These are phyloP conservation scores for Pogoniulus pusillus DNA, from an alignment of 2,797 vertebrate species.

Conservation along the genomic window DNA sequence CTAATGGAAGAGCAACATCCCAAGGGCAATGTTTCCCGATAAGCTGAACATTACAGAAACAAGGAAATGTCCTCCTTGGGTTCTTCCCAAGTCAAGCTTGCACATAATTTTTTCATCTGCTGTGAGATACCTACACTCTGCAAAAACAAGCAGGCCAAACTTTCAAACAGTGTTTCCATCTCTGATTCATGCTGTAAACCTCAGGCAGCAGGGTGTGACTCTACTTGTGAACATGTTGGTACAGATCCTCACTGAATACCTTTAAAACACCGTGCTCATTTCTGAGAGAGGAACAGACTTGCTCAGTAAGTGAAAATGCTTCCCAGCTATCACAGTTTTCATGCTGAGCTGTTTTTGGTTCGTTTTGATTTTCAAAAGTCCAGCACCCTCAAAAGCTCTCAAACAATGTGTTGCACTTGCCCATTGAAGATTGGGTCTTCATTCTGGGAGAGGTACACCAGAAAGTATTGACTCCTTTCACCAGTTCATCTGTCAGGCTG, in stretches of 20 bases:
- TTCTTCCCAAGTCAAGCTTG: neutral
- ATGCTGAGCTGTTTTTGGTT: neutral
- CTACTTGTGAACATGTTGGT: constrained; percentile 28
- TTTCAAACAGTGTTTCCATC: neutral
- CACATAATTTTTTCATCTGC: neutral
- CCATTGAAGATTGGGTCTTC: neutral
- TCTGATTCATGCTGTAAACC: constrained; percentile 45
- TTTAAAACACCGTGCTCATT: constrained; percentile 40
- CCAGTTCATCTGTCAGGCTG: neutral
- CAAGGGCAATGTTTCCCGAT: neutral
- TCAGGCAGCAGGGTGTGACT: constrained; percentile 52
- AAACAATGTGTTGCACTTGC: neutral
- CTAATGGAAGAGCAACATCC: neutral
- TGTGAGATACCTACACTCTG: neutral
- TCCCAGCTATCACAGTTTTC: neutral
- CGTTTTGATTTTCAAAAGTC: neutral
- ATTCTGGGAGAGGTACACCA: neutral
- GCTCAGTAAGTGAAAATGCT: constrained; percentile 28
- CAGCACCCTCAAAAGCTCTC: fast-evolving
- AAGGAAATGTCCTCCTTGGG: neutral
- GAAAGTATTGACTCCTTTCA: neutral
- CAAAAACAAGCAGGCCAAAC: neutral
- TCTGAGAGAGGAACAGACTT: constrained; percentile 31
- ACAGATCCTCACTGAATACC: constrained; percentile 45
- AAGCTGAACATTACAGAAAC: neutral